phyloP scores from a whole-genome alignment of 2,797 vertebrate genomes.

The Brotula barbata region DNA sequence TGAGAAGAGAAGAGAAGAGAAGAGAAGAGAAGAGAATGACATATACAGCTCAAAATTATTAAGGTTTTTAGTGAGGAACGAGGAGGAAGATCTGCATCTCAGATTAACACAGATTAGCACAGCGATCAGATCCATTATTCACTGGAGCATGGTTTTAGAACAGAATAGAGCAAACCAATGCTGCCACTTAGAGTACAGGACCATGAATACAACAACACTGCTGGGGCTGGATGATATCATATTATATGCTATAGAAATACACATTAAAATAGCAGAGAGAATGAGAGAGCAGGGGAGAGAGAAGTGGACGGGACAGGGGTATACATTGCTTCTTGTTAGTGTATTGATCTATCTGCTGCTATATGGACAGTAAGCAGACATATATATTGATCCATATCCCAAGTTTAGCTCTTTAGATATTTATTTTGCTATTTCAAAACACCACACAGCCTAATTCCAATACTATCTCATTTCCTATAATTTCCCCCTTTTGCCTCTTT shows the following conservation, averaged over 20 bases:
- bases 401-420: slow-evolving; percentile 57
- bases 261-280: slow-evolving; percentile 48
- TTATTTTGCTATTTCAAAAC: slow-evolving; percentile 51
- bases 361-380: slow-evolving; percentile 63
- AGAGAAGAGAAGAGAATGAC: slow-evolving; percentile 19
- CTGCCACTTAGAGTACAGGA: slow-evolving; percentile 8
- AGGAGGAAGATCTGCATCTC: slow-evolving; percentile 33
- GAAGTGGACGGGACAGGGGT: slow-evolving; percentile 39
- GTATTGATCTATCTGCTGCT: slow-evolving; percentile 59
- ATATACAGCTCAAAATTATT: too few relatives aligned
- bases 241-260: slow-evolving; percentile 41
- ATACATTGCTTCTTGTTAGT: slow-evolving; percentile 59
- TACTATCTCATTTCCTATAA: slow-evolving; percentile 34
- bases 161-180: slow-evolving; percentile 5
- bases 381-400: slow-evolving; percentile 55
- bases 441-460: slow-evolving; percentile 31
- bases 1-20: not conserved
- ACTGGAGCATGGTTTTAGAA: slow-evolving; percentile 22
- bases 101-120: slow-evolving; percentile 57
- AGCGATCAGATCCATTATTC: slow-evolving; percentile 46
- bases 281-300: slow-evolving; percentile 19
- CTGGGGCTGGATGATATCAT: slow-evolving; percentile 39
- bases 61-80: slow-evolving; percentile 27
- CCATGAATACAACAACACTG: too few relatives aligned
- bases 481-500: slow-evolving; percentile 18